Conservation (phyloP, 1,140 invertebrate genomes). For the Drosophila hydei region DNA sequence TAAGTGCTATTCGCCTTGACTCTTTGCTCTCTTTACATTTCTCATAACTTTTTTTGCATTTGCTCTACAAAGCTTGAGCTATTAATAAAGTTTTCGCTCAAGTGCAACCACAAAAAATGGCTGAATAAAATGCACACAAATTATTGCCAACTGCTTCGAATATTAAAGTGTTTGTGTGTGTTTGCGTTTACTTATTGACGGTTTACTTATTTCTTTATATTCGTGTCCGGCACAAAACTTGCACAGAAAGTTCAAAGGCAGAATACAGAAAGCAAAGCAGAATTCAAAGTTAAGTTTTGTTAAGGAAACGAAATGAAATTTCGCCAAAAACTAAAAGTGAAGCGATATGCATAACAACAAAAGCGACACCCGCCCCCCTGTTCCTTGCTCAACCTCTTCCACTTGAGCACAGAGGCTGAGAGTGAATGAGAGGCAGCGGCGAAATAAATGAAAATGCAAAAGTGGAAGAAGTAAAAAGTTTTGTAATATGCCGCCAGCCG, state of each 20-base stretch:
- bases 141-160: constrained; percentile 35
- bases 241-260: constrained; percentile 37
- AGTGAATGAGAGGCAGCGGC: constrained; percentile 34
- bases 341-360: constrained; percentile 23
- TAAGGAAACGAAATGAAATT: constrained; percentile 40
- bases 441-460: constrained; percentile 43
- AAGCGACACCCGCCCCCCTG: not conserved
- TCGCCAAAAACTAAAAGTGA: constrained; percentile 36
- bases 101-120: constrained; percentile 22
- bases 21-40: not conserved
- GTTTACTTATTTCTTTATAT: constrained; percentile 43
- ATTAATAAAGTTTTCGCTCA: constrained; percentile 34
- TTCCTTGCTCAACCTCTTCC: too few relatives aligned
- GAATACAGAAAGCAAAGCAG: constrained; percentile 10
- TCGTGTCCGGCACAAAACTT: constrained; percentile 42
- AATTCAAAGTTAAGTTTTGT: constrained; percentile 32
- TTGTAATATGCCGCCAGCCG: constrained; percentile 40
- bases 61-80: constrained; percentile 12
- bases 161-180: constrained; percentile 2
- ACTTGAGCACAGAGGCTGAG: constrained; percentile 2
- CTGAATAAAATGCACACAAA: constrained; percentile 32
- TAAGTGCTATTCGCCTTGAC: not conserved
- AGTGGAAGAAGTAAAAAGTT: constrained; percentile 45
- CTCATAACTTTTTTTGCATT: constrained; percentile 2
- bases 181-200: constrained; percentile 32